Evolutionary conservation across 2,113 vertebrate genomes (phyloP).

Genomic region (Enhydra lutris): DNA sequence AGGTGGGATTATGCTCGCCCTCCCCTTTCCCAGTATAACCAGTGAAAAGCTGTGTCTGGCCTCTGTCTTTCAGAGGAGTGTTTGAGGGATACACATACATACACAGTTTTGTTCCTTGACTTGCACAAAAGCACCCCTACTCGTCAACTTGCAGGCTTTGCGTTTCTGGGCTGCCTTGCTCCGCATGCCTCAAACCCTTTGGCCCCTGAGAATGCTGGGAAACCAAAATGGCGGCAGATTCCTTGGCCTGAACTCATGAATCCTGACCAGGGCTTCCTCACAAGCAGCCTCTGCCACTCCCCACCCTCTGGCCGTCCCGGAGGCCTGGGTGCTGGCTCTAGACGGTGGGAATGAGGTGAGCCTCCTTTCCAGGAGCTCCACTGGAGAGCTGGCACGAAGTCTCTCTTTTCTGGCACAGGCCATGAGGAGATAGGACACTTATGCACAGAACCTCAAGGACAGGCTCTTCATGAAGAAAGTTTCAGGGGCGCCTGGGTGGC

Average conservation of each 20-base stretch:
- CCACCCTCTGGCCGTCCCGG: background rate
- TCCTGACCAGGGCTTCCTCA: background rate
- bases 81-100: background rate
- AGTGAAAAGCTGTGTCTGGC: background rate
- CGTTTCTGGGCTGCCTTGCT: background rate
- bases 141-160: background rate
- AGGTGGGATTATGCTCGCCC: background rate
- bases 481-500: background rate
- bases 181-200: background rate
- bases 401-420: background rate
- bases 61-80: background rate
- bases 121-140: background rate
- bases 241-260: background rate
- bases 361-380: background rate
- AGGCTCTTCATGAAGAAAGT: background rate
- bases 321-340: background rate
- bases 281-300: background rate
- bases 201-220: background rate
- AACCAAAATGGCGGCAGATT: background rate
- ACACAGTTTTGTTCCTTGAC: background rate
- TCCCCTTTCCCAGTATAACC: background rate
- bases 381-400: background rate
- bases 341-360: fast-evolving
- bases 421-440: background rate
- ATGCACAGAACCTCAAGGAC: background rate